Evolutionary conservation across 2,113 vertebrate genomes (phyloP).

Genomic region (Lasiurus cinereus): DNA sequence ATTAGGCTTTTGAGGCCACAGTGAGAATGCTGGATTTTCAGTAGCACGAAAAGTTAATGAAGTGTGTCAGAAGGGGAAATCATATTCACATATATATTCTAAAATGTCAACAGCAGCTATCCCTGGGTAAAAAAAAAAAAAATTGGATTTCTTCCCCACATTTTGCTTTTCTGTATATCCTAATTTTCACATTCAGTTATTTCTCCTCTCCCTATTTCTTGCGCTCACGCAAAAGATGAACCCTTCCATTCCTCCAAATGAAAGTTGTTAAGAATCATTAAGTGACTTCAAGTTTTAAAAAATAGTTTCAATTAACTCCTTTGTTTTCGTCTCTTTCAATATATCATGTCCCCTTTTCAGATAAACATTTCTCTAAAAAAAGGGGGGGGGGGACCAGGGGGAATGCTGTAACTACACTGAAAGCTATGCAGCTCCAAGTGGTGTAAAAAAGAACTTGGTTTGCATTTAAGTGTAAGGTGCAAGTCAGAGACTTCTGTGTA

Average conservation of each 20-base stretch:
- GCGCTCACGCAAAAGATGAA: neutral
- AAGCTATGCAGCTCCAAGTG: neutral
- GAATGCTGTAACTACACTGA: neutral
- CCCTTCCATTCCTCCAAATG: neutral
- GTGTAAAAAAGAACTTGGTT: neutral
- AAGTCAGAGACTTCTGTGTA: neutral
- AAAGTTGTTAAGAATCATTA: conserved; percentile 14
- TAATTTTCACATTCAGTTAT: neutral
- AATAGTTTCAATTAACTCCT: neutral
- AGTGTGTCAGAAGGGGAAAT: neutral
- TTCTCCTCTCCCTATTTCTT: neutral
- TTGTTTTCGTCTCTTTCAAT: neutral
- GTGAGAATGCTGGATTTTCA: neutral
- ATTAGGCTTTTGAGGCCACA: neutral
- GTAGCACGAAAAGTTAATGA: neutral
- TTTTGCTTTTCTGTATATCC: neutral
- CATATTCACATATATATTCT: neutral
- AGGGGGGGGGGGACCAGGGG: neutral
- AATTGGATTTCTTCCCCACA: neutral
- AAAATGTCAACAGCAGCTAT: conserved; percentile 20
- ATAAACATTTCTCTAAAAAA: neutral
- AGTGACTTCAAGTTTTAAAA: neutral
- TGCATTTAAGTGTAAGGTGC: neutral
- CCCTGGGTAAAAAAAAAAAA: neutral
- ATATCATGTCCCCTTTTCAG: neutral